These are phyloP conservation scores for Podiceps cristatus DNA, from an alignment of 2,113 vertebrate genomes.

Conservation along the genomic window DNA sequence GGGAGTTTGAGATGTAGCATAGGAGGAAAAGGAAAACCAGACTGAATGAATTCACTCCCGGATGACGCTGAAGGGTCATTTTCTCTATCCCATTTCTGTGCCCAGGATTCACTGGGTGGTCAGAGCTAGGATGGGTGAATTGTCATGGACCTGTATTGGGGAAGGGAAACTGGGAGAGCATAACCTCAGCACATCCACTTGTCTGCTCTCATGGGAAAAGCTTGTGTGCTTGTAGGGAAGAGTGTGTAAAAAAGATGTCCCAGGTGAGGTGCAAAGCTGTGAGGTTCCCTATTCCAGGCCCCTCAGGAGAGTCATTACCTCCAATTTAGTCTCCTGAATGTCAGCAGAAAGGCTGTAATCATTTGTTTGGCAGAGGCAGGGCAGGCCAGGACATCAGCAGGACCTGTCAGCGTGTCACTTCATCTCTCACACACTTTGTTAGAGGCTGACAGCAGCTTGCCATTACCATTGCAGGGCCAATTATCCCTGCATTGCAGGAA, in stretches of 20 bases:
- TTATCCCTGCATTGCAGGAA: conserved; percentile 54
- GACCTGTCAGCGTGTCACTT: conserved; percentile 37
- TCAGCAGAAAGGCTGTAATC: conserved; percentile 25
- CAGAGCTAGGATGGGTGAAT: neutral
- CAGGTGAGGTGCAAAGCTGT: neutral
- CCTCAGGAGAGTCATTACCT: conserved; percentile 9
- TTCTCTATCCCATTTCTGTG: neutral
- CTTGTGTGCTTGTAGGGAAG: neutral
- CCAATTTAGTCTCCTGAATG: conserved; percentile 25
- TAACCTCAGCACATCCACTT: fast-evolving
- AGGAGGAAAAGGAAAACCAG: neutral
- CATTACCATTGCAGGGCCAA: conserved; percentile 12
- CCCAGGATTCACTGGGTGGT: neutral
- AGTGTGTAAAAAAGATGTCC: neutral
- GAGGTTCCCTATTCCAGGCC: neutral
- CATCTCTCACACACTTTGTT: neutral
- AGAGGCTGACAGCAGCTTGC: conserved; percentile 25
- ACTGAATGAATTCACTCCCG: neutral
- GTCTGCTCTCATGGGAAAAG: neutral
- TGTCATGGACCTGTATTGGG: fast-evolving
- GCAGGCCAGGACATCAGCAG: neutral
- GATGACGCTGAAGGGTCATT: neutral
- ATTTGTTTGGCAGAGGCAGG: neutral
- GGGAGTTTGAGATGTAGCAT: neutral
- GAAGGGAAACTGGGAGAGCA: neutral